Conservation (phyloP, 2,888 invertebrate species). For the Lymantria dispar region DNA sequence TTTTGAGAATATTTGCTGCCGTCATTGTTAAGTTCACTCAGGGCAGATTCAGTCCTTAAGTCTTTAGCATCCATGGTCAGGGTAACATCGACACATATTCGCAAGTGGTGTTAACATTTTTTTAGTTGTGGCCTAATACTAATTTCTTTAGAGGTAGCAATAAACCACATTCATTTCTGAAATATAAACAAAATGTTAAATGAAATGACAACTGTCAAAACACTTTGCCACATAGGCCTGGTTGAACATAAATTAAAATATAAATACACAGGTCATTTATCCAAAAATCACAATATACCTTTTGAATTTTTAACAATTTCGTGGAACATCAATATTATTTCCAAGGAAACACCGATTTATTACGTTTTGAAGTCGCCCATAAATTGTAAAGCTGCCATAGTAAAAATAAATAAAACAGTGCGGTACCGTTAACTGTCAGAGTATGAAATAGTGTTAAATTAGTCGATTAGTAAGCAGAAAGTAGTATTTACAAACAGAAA, state of each 20-base stretch:
- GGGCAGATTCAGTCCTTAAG: conserved; percentile 58
- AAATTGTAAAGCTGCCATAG: conserved; percentile 44
- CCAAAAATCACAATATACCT: conserved; percentile 40
- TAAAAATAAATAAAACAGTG: background rate
- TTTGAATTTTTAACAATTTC: conserved; percentile 40
- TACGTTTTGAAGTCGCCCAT: conserved; percentile 66
- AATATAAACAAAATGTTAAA: conserved; percentile 76
- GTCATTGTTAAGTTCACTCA: conserved; percentile 65
- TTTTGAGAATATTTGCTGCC: conserved; percentile 65
- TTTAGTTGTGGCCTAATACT: conserved; percentile 33
- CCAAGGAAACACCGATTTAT: conserved; percentile 80
- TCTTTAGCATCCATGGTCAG: conserved; percentile 77
- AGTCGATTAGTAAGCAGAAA: no score
- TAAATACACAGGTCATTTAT: background rate
- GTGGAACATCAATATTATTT: conserved; percentile 75
- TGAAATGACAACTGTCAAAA: conserved; percentile 77
- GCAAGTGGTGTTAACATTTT: conserved; percentile 54
- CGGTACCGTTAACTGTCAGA: no score
- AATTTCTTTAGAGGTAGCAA: conserved; percentile 31
- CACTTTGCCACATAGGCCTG: conserved; percentile 71
- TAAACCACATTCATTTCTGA: conserved; percentile 60
- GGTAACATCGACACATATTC: conserved; percentile 46
- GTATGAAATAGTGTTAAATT: no score
- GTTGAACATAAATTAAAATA: conserved; percentile 13
- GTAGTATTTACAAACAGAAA: no score